Conservation (phyloP, 2,113 vertebrate genomes). For the Tychaedon coryphoeus region DNA sequence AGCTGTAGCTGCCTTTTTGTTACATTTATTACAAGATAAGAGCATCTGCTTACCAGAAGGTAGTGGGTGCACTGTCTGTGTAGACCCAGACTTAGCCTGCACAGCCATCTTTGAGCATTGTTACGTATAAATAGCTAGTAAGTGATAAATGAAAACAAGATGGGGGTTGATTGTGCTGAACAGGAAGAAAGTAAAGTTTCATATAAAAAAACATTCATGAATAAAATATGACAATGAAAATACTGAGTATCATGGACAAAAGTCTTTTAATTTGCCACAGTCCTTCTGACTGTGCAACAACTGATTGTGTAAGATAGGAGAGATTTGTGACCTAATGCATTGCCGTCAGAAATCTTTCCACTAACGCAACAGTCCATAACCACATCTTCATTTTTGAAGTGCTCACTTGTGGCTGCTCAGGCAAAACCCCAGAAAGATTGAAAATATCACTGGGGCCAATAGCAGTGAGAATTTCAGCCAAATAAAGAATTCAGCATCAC, state of each 20-base stretch:
- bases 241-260: background rate
- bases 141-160: constrained; percentile 1
- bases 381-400: background rate
- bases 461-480: background rate
- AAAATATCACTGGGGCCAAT: background rate
- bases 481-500: background rate
- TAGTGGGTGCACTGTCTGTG: background rate
- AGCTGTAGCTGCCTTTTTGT: background rate
- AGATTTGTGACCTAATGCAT: background rate
- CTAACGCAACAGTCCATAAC: background rate
- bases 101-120: background rate
- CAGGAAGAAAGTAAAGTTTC: background rate
- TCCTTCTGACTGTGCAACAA: background rate
- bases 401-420: background rate
- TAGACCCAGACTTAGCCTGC: background rate
- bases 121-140: background rate
- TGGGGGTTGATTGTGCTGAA: background rate
- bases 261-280: background rate
- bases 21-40: background rate
- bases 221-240: background rate
- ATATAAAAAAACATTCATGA: background rate
- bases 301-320: background rate
- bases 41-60: background rate
- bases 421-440: background rate
- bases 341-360: background rate